Evolutionary conservation across 2,113 vertebrate genomes (phyloP).

Genomic region (Rhinolophus ferrumequinum): DNA sequence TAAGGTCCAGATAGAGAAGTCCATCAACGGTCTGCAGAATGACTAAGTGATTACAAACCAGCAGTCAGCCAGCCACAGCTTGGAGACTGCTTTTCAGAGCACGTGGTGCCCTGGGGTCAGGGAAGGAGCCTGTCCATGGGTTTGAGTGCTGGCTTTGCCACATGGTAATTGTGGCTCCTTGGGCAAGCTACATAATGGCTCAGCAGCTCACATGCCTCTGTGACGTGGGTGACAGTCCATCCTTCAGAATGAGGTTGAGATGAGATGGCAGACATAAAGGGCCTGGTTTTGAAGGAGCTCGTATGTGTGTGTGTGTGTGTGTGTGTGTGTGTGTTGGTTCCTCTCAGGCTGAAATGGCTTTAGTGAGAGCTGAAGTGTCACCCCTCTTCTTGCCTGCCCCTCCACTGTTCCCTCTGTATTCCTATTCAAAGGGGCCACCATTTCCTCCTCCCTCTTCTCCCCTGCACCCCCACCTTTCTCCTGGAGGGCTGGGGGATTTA

Average conservation of each 20-base stretch:
- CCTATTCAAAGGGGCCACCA: not conserved
- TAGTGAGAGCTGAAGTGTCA: no score
- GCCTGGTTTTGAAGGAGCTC: fast-evolving
- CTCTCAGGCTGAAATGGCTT: not conserved
- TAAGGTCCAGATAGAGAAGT: not conserved
- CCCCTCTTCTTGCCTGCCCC: not conserved
- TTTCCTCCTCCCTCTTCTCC: not conserved
- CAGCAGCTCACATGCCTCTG: not conserved
- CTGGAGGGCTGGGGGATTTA: not conserved
- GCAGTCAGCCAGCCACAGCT: fast-evolving
- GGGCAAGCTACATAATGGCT: not conserved
- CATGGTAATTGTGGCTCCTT: fast-evolving
- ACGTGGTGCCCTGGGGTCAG: fast-evolving
- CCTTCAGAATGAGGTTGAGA: not conserved
- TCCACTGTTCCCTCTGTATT: not conserved
- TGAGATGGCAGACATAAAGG: not conserved
- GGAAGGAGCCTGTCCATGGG: not conserved
- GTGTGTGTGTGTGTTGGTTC: not conserved
- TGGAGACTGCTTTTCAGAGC: not conserved
- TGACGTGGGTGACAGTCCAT: not conserved
- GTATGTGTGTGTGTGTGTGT: no score
- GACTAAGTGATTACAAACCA: not conserved
- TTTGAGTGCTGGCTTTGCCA: not conserved
- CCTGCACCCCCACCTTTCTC: not conserved
- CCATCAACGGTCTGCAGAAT: not conserved